Conservation (phyloP, 2,113 vertebrate species). For the Ptilorrhoa leucosticta region DNA sequence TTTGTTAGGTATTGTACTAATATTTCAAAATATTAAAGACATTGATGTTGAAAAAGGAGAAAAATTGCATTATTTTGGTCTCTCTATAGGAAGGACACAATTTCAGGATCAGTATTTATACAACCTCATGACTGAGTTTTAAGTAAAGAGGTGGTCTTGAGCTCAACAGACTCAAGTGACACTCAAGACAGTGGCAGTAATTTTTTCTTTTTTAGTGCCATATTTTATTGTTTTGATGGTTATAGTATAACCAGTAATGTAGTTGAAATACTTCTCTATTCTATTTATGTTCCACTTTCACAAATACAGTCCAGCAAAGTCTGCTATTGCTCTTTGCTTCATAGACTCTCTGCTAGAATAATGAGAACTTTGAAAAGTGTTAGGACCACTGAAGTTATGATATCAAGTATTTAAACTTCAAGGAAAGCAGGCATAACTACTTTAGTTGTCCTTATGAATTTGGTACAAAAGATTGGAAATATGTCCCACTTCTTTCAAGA, state of each 20-base stretch:
- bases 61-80: background rate
- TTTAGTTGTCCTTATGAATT: background rate
- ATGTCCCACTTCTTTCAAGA: background rate
- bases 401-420: background rate
- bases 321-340: background rate
- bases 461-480: background rate
- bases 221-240: background rate
- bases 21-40: background rate
- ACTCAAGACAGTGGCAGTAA: background rate
- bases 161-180: background rate
- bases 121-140: background rate
- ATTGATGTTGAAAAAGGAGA: background rate
- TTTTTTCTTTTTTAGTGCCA: background rate
- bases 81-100: background rate
- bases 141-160: background rate
- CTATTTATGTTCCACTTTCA: background rate
- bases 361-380: background rate
- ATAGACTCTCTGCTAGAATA: background rate
- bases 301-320: background rate
- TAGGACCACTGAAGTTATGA: background rate
- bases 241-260: background rate
- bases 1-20: background rate
- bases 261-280: background rate
- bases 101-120: background rate
- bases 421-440: background rate